Percentiles rank a stretch among this genome's conserved stretches.
phyloP scores from a whole-genome alignment of 2,113 vertebrate species.

The Emydocephalus ijimae region DNA sequence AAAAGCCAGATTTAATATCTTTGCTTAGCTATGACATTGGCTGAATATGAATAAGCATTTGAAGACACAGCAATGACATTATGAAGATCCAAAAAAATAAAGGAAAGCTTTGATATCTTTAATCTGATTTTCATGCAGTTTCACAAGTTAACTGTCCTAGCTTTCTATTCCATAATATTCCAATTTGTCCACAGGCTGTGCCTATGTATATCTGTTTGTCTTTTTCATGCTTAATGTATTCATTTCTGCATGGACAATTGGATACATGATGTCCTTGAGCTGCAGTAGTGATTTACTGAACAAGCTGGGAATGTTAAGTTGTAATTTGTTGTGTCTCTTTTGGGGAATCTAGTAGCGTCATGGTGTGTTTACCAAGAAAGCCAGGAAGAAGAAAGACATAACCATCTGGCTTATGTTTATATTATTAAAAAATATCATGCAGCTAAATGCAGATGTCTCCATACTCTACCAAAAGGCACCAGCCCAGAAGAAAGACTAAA shows the following conservation, averaged over 20 bases:
- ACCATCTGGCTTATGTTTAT: constrained; percentile 30
- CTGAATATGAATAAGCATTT: background rate
- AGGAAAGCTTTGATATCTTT: background rate
- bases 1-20: background rate
- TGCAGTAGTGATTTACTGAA: background rate
- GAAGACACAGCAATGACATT: background rate
- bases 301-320: constrained; percentile 17
- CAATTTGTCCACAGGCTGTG: background rate
- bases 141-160: background rate
- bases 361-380: constrained; percentile 9
- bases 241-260: background rate
- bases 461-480: background rate
- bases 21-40: background rate
- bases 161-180: constrained; percentile 4
- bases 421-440: background rate
- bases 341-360: constrained; percentile 11
- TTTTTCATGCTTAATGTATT: constrained; percentile 19
- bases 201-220: background rate
- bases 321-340: constrained; percentile 17
- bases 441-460: constrained; percentile 5
- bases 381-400: constrained; percentile 8
- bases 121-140: background rate
- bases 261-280: constrained; percentile 10
- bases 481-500: background rate
- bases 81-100: background rate